Percentiles rank a stretch among this genome's conserved stretches.
These are phyloP conservation scores for Brachirus orientalis DNA, from an alignment of 2,113 vertebrate genomes.

Conservation along the genomic window DNA sequence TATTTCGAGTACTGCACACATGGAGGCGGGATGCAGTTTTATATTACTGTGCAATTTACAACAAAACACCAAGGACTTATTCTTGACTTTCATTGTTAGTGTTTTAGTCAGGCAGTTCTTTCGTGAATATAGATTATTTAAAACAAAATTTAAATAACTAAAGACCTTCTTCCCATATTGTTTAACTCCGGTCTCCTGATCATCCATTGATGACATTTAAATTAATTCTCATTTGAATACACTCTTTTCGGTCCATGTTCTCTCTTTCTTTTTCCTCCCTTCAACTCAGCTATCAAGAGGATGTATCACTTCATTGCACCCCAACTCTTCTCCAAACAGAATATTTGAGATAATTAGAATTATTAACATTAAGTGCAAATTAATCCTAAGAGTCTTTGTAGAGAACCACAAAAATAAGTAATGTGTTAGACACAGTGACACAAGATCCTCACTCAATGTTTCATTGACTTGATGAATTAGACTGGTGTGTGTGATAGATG, in stretches of 20 bases:
- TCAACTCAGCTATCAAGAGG: slow-evolving; percentile 10
- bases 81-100: background rate
- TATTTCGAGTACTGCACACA: background rate
- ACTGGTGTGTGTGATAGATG: slow-evolving; percentile 33
- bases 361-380: slow-evolving; percentile 29
- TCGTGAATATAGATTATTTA: background rate
- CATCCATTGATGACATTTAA: slow-evolving; percentile 33
- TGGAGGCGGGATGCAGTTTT: background rate
- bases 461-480: slow-evolving; percentile 19
- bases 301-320: slow-evolving; percentile 25
- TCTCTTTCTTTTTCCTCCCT: background rate
- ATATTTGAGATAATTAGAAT: slow-evolving; percentile 24
- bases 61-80: background rate
- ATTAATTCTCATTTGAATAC: slow-evolving; percentile 53
- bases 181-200: slow-evolving; percentile 21
- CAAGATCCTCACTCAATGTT: background rate
- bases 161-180: slow-evolving; percentile 23
- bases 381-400: slow-evolving; percentile 16
- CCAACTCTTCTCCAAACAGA: slow-evolving; percentile 28
- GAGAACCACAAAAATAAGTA: slow-evolving; percentile 10
- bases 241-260: background rate
- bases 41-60: background rate
- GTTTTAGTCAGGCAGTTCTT: background rate
- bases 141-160: slow-evolving; percentile 4
- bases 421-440: background rate